Evolutionary conservation across 2,113 vertebrate species (phyloP).

Genomic region (Pitta sordida): DNA sequence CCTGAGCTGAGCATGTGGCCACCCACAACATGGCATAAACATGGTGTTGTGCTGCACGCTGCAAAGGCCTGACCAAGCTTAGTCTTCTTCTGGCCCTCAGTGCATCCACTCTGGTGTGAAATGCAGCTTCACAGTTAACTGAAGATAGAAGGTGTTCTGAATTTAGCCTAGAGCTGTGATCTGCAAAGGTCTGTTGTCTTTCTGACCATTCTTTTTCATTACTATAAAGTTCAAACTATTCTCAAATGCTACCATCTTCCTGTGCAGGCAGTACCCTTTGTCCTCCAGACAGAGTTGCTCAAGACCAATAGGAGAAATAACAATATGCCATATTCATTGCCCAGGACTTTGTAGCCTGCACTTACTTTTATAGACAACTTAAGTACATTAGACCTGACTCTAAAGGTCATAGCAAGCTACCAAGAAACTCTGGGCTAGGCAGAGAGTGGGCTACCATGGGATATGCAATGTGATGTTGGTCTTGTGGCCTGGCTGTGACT

Average conservation of each 20-base stretch:
- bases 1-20: neutral
- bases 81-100: neutral
- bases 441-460: constrained; percentile 60
- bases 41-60: neutral
- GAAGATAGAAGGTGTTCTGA: neutral
- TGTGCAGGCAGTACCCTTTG: neutral
- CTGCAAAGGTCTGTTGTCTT: neutral
- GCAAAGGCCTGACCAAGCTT: neutral
- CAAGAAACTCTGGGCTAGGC: constrained; percentile 20
- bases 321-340: neutral
- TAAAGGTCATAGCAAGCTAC: neutral
- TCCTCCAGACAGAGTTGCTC: neutral
- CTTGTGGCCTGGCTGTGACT: constrained; percentile 58
- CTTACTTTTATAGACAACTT: neutral
- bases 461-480: constrained; percentile 40
- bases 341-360: neutral
- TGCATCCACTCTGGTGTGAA: neutral
- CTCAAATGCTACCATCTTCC: neutral
- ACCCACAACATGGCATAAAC: neutral
- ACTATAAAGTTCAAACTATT: neutral
- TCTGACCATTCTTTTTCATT: neutral
- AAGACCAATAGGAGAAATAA: neutral
- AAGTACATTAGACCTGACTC: neutral
- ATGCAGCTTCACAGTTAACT: neutral
- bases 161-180: neutral